Evolutionary conservation across 2,888 invertebrate species (phyloP).

Genomic region (Cylindroiulus punctatus): DNA sequence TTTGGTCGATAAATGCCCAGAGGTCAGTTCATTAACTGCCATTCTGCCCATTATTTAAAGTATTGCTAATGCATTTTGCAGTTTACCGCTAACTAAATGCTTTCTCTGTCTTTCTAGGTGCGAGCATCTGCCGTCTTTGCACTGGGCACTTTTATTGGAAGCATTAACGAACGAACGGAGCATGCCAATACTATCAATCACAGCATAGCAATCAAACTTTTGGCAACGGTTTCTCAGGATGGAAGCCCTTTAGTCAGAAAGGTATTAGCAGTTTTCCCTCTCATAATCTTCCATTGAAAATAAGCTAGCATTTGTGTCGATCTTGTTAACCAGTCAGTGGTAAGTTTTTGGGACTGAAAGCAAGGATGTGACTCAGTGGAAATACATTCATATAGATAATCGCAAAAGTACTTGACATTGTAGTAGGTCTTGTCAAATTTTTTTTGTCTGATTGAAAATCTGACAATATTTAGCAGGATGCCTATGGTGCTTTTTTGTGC

Average conservation of each 20-base stretch:
- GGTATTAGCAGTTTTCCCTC: slow-evolving; percentile 64
- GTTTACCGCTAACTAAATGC: not conserved
- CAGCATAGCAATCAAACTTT: slow-evolving; percentile 86
- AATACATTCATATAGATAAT: no score
- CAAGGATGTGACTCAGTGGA: no score
- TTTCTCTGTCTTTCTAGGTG: slow-evolving; percentile 69
- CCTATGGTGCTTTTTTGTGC: not conserved
- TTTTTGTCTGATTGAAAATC: not conserved
- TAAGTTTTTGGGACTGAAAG: no score
- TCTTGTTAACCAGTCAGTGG: no score
- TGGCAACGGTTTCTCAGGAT: slow-evolving; percentile 80
- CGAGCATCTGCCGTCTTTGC: slow-evolving; percentile 94
- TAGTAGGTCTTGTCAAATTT: not conserved
- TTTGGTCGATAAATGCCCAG: slow-evolving; percentile 83
- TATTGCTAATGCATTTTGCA: not conserved
- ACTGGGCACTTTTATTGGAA: slow-evolving; percentile 91
- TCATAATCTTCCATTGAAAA: not conserved
- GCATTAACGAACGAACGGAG: slow-evolving; percentile 83
- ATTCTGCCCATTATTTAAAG: not conserved
- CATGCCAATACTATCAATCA: slow-evolving; percentile 95
- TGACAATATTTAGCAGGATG: no score
- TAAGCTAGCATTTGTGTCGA: no score
- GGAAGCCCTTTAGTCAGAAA: slow-evolving; percentile 87
- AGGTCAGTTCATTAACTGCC: slow-evolving; percentile 70
- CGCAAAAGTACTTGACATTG: not conserved